A percentile compares a stretch with the other conserved stretches of the same genome.
phyloP scores from a whole-genome alignment of 2,797 vertebrate species.

The Lithobates pipiens region DNA sequence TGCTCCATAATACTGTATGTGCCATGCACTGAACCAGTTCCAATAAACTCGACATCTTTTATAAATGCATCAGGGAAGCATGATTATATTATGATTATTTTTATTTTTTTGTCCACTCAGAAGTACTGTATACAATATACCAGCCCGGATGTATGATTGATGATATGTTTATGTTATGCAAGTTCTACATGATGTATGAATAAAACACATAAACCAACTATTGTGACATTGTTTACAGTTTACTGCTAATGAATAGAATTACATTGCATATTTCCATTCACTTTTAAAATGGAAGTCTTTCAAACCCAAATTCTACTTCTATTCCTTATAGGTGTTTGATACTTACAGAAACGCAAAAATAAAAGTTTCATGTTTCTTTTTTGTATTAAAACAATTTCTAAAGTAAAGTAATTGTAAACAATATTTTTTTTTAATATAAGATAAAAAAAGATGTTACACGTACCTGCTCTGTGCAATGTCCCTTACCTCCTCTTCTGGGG shows the following conservation, averaged over 20 bases:
- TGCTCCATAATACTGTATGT: background rate
- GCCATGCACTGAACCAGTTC: background rate
- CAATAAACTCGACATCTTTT: background rate
- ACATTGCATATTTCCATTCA: background rate
- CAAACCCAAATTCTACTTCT: background rate
- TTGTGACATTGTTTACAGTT: constrained; percentile 34
- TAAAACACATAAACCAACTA: constrained; percentile 20
- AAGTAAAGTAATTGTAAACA: too few relatives aligned
- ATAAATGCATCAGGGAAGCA: background rate
- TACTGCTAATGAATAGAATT: constrained; percentile 4
- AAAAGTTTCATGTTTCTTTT: too few relatives aligned
- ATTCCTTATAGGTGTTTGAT: too few relatives aligned
- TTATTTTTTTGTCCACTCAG: background rate
- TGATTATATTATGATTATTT: too few relatives aligned
- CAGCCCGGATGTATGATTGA: constrained; percentile 35
- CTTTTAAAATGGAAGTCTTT: background rate
- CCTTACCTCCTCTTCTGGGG: too few relatives aligned
- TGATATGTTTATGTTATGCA: constrained; percentile 34
- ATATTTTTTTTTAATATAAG: too few relatives aligned
- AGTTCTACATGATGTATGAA: constrained; percentile 27
- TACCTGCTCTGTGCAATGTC: too few relatives aligned
- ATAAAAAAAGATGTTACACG: too few relatives aligned
- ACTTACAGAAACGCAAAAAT: too few relatives aligned
- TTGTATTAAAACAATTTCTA: too few relatives aligned
- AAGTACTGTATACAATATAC: background rate